Evolutionary conservation across 2,113 vertebrate species (phyloP).

Genomic region (Chaetura pelagica): DNA sequence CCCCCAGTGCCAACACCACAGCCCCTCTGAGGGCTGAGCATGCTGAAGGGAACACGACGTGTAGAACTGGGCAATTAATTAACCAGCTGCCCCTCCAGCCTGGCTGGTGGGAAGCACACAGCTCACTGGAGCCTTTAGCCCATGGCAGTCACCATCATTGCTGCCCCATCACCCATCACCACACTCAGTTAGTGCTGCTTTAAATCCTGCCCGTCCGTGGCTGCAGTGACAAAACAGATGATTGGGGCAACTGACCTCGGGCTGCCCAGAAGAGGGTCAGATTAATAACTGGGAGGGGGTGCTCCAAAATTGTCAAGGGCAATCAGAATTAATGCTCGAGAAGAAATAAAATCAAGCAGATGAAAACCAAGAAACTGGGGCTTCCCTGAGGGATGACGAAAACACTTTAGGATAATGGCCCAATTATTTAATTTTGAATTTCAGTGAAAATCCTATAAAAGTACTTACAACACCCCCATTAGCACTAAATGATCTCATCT

Average conservation of each 20-base stretch:
- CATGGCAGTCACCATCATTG: not conserved
- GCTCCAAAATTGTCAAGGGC: not conserved
- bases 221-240: constrained; percentile 38
- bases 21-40: not conserved
- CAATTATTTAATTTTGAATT: constrained; percentile 73
- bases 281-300: constrained; percentile 15
- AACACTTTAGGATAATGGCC: constrained; percentile 64
- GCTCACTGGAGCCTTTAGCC: not conserved
- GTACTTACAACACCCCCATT: constrained; percentile 60
- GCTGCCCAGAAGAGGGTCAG: constrained; percentile 22
- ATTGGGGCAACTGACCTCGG: constrained; percentile 5
- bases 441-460: constrained; percentile 74
- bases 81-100: not conserved
- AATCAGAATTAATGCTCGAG: constrained; percentile 32
- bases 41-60: not conserved
- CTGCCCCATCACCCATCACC: not conserved
- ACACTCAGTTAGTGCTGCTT: not conserved
- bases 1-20: not conserved
- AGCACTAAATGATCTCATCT: constrained; percentile 65
- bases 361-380: constrained; percentile 42
- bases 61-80: not conserved
- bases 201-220: constrained; percentile 10
- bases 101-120: not conserved
- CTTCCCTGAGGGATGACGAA: constrained; percentile 58
- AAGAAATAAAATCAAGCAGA: constrained; percentile 43